These are phyloP conservation scores for Grantiella picta DNA, from an alignment of 2,113 vertebrate genomes.

Conservation along the genomic window DNA sequence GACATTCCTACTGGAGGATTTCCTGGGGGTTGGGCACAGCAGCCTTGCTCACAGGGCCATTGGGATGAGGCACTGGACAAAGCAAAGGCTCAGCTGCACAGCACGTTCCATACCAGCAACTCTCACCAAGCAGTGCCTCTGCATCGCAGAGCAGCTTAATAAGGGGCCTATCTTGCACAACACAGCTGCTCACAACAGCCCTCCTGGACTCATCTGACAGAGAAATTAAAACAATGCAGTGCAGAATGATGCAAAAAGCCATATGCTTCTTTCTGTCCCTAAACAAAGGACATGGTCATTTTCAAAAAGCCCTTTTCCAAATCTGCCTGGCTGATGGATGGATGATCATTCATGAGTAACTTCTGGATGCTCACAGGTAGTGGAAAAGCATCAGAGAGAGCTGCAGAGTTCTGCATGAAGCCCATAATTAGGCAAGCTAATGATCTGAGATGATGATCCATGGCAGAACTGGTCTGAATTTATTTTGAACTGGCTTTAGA, in stretches of 20 bases:
- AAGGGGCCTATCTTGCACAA: not conserved
- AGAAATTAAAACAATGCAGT: not conserved
- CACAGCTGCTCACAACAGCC: not conserved
- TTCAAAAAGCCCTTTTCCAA: not conserved
- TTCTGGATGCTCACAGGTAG: not conserved
- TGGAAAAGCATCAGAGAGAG: not conserved
- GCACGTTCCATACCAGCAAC: not conserved
- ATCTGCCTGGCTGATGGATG: not conserved
- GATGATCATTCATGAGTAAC: not conserved
- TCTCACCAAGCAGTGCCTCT: not conserved
- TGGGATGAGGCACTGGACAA: not conserved
- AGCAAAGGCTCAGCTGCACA: not conserved
- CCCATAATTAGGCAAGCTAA: not conserved
- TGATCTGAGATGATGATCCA: not conserved
- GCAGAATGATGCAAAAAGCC: not conserved
- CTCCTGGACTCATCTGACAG: not conserved
- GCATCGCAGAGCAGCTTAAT: not conserved
- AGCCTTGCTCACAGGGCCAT: not conserved
- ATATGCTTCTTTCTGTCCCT: not conserved
- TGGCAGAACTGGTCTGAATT: not conserved
- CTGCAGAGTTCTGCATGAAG: not conserved
- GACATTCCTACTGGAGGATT: not conserved
- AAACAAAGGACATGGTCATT: not conserved
- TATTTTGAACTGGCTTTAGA: not conserved
- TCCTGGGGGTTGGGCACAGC: not conserved